Evolutionary conservation across 2,113 vertebrate species (phyloP).

Genomic region (Nesoenas mayeri): DNA sequence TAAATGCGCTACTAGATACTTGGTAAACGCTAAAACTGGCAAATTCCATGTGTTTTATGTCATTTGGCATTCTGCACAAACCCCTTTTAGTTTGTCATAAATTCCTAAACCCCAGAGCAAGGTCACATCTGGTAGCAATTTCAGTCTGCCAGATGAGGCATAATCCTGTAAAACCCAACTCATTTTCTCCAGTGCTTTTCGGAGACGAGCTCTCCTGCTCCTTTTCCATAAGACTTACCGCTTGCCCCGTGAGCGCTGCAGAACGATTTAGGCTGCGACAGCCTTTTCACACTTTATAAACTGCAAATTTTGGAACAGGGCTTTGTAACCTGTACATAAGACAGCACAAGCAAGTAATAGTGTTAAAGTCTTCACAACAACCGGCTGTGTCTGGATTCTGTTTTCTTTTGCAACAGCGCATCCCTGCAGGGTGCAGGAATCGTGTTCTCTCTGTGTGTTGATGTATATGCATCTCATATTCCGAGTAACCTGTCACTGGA

Average conservation of each 20-base stretch:
- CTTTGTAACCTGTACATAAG: neutral
- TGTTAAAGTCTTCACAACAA: neutral
- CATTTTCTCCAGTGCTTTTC: slow-evolving; percentile 16
- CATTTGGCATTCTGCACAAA: slow-evolving; percentile 36
- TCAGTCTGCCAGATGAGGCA: slow-evolving; percentile 35
- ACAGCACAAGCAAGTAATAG: neutral
- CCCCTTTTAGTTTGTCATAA: slow-evolving; percentile 30
- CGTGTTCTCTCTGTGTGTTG: too few species aligned
- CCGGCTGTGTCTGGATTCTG: accelerated
- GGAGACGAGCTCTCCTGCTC: neutral
- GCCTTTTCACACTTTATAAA: slow-evolving; percentile 18
- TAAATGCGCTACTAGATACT: neutral
- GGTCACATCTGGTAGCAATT: slow-evolving; percentile 66
- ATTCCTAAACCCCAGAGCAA: slow-evolving; percentile 36
- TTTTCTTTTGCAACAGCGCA: neutral
- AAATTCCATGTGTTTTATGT: slow-evolving; percentile 54
- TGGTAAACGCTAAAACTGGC: neutral
- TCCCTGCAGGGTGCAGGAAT: neutral
- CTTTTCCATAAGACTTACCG: neutral
- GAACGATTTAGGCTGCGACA: neutral
- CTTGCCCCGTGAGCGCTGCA: neutral
- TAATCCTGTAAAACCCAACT: slow-evolving; percentile 7
- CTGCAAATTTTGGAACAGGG: neutral
- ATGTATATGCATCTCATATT: neutral
- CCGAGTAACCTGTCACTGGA: neutral